Base-by-base conservation (phyloP, 2,797 vertebrate species). In the Enteromius argenteus region DNA sequence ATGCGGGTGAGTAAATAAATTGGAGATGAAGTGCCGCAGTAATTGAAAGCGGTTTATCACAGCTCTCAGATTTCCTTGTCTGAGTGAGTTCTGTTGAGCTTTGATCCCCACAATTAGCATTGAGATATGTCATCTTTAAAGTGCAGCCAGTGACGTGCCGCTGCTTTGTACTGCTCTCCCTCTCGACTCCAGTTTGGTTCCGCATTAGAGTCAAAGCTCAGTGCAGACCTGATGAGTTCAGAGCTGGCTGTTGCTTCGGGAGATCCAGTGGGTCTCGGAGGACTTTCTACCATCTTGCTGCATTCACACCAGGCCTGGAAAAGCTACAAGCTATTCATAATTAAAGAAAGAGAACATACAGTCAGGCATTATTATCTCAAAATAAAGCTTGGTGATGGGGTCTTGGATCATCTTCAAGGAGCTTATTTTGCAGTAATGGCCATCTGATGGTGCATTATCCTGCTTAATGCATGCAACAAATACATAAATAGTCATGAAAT, bases 1-100 rank as follows among this genome's bases (percentile, higher is more conserved):
- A 76, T 3, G 11, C 17, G 4, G 15, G 21, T 15, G 71, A 71
- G 79, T 62, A 68, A 66, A 85, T 79, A 75, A 69, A 75, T 68
- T 77, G n/a, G 4, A 56, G 74, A 68, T 77, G 58, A 83, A 85
- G 66, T 83, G 66, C 39, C 3, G n/a, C 74, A 42, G 74, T 81
- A 84, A 87, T 84, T 85, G 82, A 85, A 85, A 87, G 82, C 0
- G 51, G 67, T 83, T 86, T 80, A 86, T 86, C 85, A 14, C 49
- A 19, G 64, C 58, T 64, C 74, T 86, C 73, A 75, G 79, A 83
- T 84, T 81, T 87, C 67, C 49, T 44, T 64, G 69, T 69, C 37
- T 44, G 56, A 39, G 66, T n/a, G 19, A 56, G 79, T 73, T 86
- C 32, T 39, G 69, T 44, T 75, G 30, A 73, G 84, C 86, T 87